phyloP scores from a whole-genome alignment of 2,113 vertebrate genomes.

The Willisornis vidua region DNA sequence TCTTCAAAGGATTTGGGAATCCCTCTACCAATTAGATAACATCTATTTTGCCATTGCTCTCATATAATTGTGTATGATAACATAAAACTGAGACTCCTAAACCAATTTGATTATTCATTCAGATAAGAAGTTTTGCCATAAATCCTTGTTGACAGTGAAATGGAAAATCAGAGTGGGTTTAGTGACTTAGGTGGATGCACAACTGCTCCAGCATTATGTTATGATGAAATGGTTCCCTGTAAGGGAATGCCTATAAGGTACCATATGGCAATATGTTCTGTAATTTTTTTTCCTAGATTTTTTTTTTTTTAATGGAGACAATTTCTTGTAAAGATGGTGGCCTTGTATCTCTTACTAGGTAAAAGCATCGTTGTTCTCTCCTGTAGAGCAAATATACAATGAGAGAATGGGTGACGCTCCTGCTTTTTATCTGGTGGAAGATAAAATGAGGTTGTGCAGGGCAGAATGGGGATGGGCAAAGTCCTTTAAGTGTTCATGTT shows the following conservation, averaged over 20 bases:
- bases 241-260: background rate
- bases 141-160: background rate
- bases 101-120: conserved; percentile 30
- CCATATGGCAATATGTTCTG: background rate
- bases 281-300: background rate
- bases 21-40: background rate
- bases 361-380: background rate
- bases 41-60: conserved; percentile 2
- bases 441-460: background rate
- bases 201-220: background rate
- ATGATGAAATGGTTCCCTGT: background rate
- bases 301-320: background rate
- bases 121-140: conserved; percentile 14
- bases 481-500: accelerated
- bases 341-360: background rate
- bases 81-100: background rate
- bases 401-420: background rate
- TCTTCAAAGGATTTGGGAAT: conserved; percentile 14
- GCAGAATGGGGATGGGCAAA: background rate
- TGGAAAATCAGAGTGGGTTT: background rate
- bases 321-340: background rate
- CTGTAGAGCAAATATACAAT: background rate
- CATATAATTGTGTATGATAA: background rate
- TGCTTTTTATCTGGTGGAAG: background rate
- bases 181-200: background rate